A percentile compares a stretch with the other conserved stretches of the same genome.
Evolutionary conservation across 1,140 invertebrate species (phyloP).

Genomic region (Brachystomella parvula): DNA sequence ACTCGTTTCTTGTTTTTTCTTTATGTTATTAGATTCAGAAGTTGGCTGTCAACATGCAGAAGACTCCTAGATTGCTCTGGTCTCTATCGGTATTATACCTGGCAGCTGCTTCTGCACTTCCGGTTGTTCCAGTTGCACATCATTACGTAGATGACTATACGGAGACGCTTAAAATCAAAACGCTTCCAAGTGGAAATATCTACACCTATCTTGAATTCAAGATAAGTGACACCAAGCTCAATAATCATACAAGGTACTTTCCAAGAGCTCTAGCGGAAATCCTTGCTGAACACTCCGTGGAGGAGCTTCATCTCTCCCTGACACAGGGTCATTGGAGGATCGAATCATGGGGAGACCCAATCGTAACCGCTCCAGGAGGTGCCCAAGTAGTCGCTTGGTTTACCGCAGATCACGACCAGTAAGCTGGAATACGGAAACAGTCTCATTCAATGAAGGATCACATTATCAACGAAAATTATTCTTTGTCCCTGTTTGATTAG

Average conservation of each 20-base stretch:
- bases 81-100: too few species aligned
- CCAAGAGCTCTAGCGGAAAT: constrained; percentile 84
- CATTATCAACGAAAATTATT: constrained; percentile 13
- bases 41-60: too few species aligned
- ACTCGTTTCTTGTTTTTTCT: too few species aligned
- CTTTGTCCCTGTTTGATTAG: too few species aligned
- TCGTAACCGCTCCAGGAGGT: constrained; percentile 76
- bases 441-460: neutral
- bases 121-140: too few species aligned
- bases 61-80: too few species aligned
- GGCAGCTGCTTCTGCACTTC: too few species aligned
- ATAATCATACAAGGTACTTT: constrained; percentile 53
- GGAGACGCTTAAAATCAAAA: constrained; percentile 73
- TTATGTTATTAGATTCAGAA: too few species aligned
- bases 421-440: constrained; percentile 36
- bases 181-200: constrained; percentile 64
- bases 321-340: constrained; percentile 90
- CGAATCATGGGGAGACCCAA: constrained; percentile 82
- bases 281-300: constrained; percentile 70
- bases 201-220: constrained; percentile 81
- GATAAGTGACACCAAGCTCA: constrained; percentile 43
- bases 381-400: constrained; percentile 93
- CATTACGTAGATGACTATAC: constrained; percentile 56
- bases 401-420: constrained; percentile 49
- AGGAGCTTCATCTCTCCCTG: constrained; percentile 82